Conservation (phyloP, 2,888 invertebrate genomes). For the Pristionchus mayeri region DNA sequence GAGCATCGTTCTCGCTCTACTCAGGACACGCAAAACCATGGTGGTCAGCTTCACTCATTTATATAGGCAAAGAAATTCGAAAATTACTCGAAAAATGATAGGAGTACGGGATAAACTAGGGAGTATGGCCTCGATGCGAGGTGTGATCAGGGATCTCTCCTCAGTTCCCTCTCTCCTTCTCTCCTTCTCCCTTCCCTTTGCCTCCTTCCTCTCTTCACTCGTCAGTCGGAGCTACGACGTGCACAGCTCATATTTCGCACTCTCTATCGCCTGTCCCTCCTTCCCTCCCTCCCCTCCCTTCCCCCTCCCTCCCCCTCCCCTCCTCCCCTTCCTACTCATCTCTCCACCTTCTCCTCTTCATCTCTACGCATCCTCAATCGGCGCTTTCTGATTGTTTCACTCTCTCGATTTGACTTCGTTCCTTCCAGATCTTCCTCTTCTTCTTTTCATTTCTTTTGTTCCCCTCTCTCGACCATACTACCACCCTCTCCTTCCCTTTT, state of each 20-base stretch:
- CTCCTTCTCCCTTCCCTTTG: too few relatives aligned
- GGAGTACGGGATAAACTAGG: neutral
- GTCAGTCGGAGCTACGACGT: conserved; percentile 51
- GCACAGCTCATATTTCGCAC: conserved; percentile 44
- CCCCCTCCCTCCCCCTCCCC: conserved; percentile 39
- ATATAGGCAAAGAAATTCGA: neutral
- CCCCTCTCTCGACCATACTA: neutral
- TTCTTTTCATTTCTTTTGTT: neutral
- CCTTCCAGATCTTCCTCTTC: neutral
- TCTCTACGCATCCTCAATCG: neutral
- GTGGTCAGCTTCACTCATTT: conserved; percentile 59
- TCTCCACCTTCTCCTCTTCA: neutral
- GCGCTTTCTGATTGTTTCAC: conserved; percentile 1
- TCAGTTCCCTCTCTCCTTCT: neutral
- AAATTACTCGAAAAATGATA: neutral
- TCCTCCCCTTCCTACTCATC: conserved; percentile 47
- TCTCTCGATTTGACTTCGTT: neutral
- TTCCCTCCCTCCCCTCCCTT: conserved; percentile 28
- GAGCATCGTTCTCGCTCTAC: conserved; percentile 55
- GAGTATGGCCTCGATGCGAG: conserved; percentile 12
- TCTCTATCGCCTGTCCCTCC: conserved; percentile 46
- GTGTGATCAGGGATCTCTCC: neutral
- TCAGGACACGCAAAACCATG: conserved; percentile 66
- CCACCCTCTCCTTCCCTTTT: neutral
- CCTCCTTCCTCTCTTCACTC: neutral